phyloP scores from a whole-genome alignment of 2,797 vertebrate genomes.

The Acanthopagrus latus region DNA sequence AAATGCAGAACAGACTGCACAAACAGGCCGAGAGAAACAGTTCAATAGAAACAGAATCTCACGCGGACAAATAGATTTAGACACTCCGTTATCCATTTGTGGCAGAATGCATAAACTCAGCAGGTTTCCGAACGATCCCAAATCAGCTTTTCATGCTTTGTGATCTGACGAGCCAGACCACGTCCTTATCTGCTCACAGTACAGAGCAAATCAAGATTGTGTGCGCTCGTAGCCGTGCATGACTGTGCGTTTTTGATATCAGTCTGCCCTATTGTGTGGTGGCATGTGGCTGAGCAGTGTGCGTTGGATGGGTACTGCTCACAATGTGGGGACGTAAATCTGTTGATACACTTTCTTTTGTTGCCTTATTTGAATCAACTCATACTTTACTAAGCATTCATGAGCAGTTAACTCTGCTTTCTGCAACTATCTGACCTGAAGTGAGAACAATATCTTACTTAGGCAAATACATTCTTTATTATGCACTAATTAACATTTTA shows the following conservation, averaged over 20 bases:
- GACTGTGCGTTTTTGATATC: background rate
- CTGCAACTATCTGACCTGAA: no score
- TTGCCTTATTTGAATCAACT: no score
- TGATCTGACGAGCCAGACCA: slow-evolving; percentile 24
- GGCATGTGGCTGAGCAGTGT: slow-evolving; percentile 4
- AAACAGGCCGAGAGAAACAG: slow-evolving; percentile 1
- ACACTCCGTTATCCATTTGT: slow-evolving; percentile 11
- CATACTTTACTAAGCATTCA: no score
- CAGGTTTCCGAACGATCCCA: slow-evolving; percentile 14
- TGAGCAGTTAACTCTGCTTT: no score
- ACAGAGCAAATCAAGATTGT: background rate
- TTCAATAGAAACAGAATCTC: background rate
- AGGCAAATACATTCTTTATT: no score
- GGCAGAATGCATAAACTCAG: slow-evolving; percentile 9
- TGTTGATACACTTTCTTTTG: no score
- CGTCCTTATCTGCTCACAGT: slow-evolving; percentile 13
- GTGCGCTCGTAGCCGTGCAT: background rate
- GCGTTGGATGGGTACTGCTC: no score
- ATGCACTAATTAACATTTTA: no score
- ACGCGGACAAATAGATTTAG: background rate
- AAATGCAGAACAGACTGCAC: background rate
- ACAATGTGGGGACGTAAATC: no score
- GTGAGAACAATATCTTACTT: no score
- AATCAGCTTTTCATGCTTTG: slow-evolving; percentile 25
- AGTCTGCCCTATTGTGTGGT: slow-evolving; percentile 18